A percentile compares a stretch with the other conserved stretches of the same genome.
Evolutionary conservation across 2,797 vertebrate species (phyloP).

Genomic region (Poecilia velifera): DNA sequence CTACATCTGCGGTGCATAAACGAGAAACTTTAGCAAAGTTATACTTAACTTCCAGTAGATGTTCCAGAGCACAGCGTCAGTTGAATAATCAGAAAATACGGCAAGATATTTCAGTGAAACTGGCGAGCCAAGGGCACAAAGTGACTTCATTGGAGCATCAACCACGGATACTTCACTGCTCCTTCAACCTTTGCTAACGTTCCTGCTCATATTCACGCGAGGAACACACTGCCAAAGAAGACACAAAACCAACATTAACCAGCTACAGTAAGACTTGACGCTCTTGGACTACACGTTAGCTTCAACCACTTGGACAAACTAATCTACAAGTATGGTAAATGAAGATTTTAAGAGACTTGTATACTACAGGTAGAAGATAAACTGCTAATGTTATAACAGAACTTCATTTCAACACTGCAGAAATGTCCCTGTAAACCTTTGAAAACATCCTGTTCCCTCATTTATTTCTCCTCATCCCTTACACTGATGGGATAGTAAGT

Average conservation of each 20-base stretch:
- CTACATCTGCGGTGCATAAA: slow-evolving; percentile 19
- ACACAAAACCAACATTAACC: background rate
- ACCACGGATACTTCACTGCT: background rate
- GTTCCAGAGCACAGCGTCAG: background rate
- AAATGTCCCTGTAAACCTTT: background rate
- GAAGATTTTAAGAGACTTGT: background rate
- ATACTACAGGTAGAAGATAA: background rate
- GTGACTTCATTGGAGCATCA: background rate
- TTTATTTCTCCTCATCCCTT: background rate
- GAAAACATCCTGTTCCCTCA: no score
- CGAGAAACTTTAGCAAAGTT: slow-evolving; percentile 16
- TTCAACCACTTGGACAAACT: background rate
- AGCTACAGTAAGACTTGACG: background rate
- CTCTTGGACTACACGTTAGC: background rate
- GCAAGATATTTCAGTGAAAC: no score
- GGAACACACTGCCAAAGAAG: background rate
- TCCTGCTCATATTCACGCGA: background rate
- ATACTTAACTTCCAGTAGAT: background rate
- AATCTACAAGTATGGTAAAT: background rate
- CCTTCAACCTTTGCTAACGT: background rate
- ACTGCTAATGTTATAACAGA: background rate
- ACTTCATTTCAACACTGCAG: background rate
- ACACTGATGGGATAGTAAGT: background rate
- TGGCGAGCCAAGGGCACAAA: no score
- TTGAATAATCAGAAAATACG: no score